These are phyloP conservation scores for Dermatophagoides farinae DNA, from an alignment of 1,140 invertebrate genomes.

Conservation along the genomic window DNA sequence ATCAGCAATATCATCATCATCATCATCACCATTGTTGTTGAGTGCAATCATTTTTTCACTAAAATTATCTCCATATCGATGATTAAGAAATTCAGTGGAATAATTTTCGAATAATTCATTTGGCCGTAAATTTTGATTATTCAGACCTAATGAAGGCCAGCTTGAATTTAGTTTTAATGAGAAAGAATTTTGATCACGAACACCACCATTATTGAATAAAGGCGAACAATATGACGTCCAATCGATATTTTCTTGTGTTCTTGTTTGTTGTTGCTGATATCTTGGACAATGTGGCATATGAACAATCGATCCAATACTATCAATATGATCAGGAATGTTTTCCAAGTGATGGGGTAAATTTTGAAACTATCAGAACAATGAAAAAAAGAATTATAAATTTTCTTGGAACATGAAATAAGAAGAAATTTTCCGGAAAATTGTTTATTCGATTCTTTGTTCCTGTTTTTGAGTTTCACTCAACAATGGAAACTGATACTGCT, in stretches of 20 bases:
- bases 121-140: neutral
- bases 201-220: too few relatives aligned
- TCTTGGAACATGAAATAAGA: too few relatives aligned
- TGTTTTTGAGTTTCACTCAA: too few relatives aligned
- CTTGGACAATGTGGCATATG: slow-evolving; percentile 6
- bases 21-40: neutral
- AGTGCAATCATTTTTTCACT: neutral
- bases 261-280: neutral
- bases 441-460: too few relatives aligned
- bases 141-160: neutral
- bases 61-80: too few relatives aligned
- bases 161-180: neutral
- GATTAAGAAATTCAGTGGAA: neutral
- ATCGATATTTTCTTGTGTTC: neutral
- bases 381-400: too few relatives aligned
- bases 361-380: too few relatives aligned
- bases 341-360: too few relatives aligned
- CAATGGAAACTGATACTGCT: too few relatives aligned
- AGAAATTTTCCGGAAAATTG: too few relatives aligned
- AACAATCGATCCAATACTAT: neutral
- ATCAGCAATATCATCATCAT: neutral
- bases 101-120: neutral
- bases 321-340: neutral
- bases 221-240: neutral
- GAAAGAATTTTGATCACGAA: neutral